Percentiles rank a stretch among this genome's conserved stretches.
These are phyloP conservation scores for Nestor notabilis DNA, from an alignment of 2,113 vertebrate species.

Conservation along the genomic window DNA sequence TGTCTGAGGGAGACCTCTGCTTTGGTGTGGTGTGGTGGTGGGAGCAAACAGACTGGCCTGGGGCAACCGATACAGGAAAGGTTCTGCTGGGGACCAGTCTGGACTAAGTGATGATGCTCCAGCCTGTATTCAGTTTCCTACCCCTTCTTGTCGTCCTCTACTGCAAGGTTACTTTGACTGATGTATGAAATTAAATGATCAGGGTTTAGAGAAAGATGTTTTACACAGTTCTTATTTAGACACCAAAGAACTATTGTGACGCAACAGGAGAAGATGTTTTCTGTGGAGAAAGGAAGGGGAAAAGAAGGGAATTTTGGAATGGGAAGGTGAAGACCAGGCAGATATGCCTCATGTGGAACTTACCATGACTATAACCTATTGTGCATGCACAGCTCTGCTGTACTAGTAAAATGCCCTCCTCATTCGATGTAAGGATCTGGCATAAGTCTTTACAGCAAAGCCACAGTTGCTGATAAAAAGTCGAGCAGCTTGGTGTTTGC, in stretches of 20 bases:
- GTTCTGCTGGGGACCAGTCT: not conserved
- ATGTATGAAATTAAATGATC: not conserved
- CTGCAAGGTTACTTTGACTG: not conserved
- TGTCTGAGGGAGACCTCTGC: not conserved
- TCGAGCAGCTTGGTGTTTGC: fast-evolving
- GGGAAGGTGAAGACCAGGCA: not conserved
- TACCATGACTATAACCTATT: fast-evolving
- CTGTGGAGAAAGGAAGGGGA: not conserved
- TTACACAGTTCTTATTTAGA: not conserved
- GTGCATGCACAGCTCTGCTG: not conserved
- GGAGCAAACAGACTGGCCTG: not conserved
- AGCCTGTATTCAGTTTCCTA: not conserved
- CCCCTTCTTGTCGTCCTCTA: not conserved
- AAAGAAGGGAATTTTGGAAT: not conserved
- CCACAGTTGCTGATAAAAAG: not conserved
- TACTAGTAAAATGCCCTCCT: not conserved
- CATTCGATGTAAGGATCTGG: not conserved
- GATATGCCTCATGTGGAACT: not conserved
- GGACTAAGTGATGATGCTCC: not conserved
- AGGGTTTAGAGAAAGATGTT: not conserved
- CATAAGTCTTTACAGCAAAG: not conserved
- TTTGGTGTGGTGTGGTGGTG: fast-evolving
- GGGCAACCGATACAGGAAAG: too few relatives aligned
- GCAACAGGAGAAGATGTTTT: not conserved
- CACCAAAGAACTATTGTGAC: not conserved